A percentile compares a stretch with the other conserved stretches of the same genome.
Conservation (phyloP, 2,888 invertebrate genomes). For the Axea sp. region DNA sequence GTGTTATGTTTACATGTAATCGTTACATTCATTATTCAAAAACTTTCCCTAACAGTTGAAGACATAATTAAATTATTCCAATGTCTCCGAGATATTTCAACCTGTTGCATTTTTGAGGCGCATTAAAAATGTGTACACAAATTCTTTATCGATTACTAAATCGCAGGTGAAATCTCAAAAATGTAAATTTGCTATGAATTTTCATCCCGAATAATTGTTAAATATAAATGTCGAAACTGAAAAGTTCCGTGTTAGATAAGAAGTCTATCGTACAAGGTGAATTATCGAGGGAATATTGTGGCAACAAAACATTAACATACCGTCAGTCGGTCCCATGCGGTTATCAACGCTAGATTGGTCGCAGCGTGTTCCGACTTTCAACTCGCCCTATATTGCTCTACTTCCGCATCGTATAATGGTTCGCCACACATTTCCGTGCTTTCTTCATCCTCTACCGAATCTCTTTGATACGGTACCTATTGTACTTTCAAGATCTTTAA, state of each 20-base stretch:
- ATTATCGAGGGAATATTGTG: constrained; percentile 50
- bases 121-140: too few species aligned
- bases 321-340: constrained; percentile 66
- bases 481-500: constrained; percentile 3
- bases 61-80: too few species aligned
- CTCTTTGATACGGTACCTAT: constrained; percentile 2
- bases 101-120: too few species aligned
- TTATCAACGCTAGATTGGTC: constrained; percentile 72
- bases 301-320: constrained; percentile 69
- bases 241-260: constrained; percentile 62
- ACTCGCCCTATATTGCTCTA: constrained; percentile 62
- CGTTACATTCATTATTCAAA: too few species aligned
- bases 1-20: too few species aligned
- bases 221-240: constrained; percentile 66
- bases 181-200: too few species aligned
- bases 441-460: constrained; percentile 40
- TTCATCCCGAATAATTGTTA: too few species aligned
- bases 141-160: too few species aligned
- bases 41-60: too few species aligned
- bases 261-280: constrained; percentile 47
- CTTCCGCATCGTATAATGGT: constrained; percentile 46
- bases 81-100: too few species aligned
- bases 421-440: constrained; percentile 52
- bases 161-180: too few species aligned
- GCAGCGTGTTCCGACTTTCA: constrained; percentile 69